Conservation (phyloP, 2,797 vertebrate species). For the Chelonia mydas region DNA sequence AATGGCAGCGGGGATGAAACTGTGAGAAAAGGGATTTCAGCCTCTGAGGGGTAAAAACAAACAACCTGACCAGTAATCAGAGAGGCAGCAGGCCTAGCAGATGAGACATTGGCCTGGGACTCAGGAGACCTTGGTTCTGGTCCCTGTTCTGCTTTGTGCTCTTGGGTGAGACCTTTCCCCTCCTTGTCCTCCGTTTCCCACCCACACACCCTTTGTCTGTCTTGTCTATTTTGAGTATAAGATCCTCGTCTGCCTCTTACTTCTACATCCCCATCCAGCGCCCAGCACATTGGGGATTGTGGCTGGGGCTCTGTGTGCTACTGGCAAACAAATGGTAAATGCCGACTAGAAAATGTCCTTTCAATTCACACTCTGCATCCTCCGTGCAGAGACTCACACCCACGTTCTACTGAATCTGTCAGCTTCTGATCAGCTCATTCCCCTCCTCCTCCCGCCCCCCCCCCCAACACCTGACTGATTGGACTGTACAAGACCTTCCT, state of each 20-base stretch:
- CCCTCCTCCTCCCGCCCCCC: too few relatives aligned
- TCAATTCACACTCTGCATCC: not conserved
- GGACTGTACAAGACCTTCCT: not conserved
- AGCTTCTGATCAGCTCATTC: not conserved
- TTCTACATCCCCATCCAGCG: not conserved
- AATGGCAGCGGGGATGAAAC: not conserved
- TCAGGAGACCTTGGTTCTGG: not conserved
- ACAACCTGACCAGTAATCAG: not conserved
- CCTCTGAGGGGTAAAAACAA: not conserved
- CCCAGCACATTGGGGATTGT: not conserved
- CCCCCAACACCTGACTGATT: not conserved
- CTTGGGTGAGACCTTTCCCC: not conserved
- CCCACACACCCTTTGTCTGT: not conserved
- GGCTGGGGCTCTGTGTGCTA: not conserved
- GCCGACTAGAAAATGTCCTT: not conserved
- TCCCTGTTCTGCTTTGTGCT: too few relatives aligned
- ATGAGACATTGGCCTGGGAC: not conserved
- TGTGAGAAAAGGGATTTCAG: not conserved
- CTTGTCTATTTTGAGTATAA: not conserved
- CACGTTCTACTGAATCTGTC: not conserved
- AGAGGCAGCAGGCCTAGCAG: not conserved
- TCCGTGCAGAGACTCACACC: not conserved
- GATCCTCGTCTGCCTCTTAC: too few relatives aligned
- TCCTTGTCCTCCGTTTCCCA: too few relatives aligned
- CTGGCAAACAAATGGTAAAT: not conserved